Percentiles rank a stretch among this genome's conserved stretches.
Evolutionary conservation across 2,888 invertebrate genomes (phyloP).

Genomic region (Xylota segnis): DNA sequence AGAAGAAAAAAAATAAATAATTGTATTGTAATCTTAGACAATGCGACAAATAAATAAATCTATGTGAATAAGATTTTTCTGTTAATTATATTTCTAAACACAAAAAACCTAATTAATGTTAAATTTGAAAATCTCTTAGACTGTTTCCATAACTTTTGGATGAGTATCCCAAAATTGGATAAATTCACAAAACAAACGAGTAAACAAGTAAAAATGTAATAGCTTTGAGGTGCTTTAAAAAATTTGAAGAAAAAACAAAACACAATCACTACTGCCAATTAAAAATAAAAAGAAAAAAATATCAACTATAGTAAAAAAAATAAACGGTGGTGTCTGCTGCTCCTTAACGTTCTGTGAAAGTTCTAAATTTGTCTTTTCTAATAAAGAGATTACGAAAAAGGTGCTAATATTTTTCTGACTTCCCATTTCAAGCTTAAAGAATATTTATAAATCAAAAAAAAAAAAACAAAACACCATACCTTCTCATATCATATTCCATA

Average conservation of each 20-base stretch:
- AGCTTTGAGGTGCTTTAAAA: neutral
- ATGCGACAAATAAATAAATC: conserved; percentile 58
- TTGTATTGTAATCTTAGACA: conserved; percentile 46
- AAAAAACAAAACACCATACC: conserved; percentile 26
- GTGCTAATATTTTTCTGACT: conserved; percentile 66
- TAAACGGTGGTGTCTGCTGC: neutral
- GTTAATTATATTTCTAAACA: conserved; percentile 31
- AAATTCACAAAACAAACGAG: no score
- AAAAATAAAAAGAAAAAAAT: no score
- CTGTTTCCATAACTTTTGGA: conserved; percentile 50
- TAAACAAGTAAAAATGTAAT: no score
- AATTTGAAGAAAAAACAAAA: no score
- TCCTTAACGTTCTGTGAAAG: conserved; percentile 20
- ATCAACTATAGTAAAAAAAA: neutral
- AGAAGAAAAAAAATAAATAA: neutral
- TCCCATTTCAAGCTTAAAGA: conserved; percentile 43
- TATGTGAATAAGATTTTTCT: conserved; percentile 47
- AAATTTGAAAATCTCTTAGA: conserved; percentile 45
- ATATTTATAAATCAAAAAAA: neutral
- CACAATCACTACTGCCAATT: conserved; percentile 44
- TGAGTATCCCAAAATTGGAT: conserved; percentile 12
- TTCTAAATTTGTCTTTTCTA: conserved; percentile 33
- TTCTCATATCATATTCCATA: conserved; percentile 39
- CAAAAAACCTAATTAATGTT: conserved; percentile 35
- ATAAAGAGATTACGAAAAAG: conserved; percentile 47